These are phyloP conservation scores for Ptychadena robeensis DNA, from an alignment of 2,797 vertebrate genomes.

Conservation along the genomic window DNA sequence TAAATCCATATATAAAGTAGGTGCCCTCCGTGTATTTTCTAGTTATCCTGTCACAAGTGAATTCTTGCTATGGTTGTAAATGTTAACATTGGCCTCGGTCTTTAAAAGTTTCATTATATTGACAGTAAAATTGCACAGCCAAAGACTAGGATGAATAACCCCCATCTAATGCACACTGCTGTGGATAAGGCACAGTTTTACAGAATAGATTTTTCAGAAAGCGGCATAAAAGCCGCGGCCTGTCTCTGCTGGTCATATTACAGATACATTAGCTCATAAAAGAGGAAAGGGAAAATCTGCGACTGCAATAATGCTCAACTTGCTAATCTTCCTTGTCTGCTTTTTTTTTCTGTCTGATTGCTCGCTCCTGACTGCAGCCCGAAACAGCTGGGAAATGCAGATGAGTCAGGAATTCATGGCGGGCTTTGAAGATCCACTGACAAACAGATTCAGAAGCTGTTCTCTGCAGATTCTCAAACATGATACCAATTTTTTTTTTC, in stretches of 20 bases:
- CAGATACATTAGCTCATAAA: not conserved
- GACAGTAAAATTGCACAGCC: too few relatives aligned
- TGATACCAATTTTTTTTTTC: not conserved
- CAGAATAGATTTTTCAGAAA: not conserved
- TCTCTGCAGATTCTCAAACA: not conserved
- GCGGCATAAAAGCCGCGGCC: not conserved
- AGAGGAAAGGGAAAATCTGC: constrained; percentile 1
- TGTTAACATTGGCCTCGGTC: too few relatives aligned
- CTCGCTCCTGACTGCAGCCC: constrained; percentile 8
- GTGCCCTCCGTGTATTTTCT: too few relatives aligned
- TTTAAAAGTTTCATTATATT: too few relatives aligned
- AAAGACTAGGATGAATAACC: not conserved
- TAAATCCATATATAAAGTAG: too few relatives aligned
- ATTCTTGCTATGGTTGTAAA: too few relatives aligned
- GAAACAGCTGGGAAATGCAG: constrained; percentile 29
- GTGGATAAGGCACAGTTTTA: not conserved
- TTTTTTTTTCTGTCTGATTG: constrained; percentile 10
- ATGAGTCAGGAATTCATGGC: constrained; percentile 27
- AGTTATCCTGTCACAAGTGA: too few relatives aligned
- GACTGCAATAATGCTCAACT: constrained; percentile 15
- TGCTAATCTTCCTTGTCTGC: constrained; percentile 27
- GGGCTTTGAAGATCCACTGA: not conserved
- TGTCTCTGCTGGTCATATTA: not conserved
- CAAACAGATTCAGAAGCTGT: not conserved
- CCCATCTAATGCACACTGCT: not conserved